phyloP scores from a whole-genome alignment of 2,888 invertebrate species.

The Calameuta idolon region DNA sequence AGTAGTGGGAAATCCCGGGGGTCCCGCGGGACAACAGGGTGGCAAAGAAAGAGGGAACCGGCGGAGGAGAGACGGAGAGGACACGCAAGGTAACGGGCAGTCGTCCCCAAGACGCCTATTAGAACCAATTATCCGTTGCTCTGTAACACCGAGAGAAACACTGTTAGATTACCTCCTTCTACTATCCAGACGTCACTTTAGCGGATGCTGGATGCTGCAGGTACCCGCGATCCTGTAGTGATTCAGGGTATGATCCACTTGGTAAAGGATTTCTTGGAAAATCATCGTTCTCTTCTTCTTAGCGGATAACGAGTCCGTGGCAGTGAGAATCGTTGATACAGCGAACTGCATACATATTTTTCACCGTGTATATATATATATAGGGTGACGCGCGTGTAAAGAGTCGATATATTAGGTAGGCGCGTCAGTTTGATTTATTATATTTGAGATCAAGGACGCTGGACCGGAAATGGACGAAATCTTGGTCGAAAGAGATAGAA shows the following conservation, averaged over 20 bases:
- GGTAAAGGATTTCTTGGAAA: background rate
- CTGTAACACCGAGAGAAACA: constrained; percentile 36
- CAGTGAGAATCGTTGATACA: background rate
- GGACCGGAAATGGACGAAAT: no score
- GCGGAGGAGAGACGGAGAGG: background rate
- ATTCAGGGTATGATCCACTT: background rate
- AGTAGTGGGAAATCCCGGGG: background rate
- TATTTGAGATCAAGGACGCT: no score
- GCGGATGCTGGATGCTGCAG: background rate
- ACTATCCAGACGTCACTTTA: constrained; percentile 11
- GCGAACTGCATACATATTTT: background rate
- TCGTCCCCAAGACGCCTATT: constrained; percentile 36
- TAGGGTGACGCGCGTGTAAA: accelerated
- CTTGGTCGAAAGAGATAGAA: no score
- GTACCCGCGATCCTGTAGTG: background rate
- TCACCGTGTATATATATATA: background rate
- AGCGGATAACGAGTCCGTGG: background rate
- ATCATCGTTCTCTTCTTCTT: background rate
- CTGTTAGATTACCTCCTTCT: constrained; percentile 17
- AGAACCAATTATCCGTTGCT: constrained; percentile 50
- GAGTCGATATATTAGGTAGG: background rate
- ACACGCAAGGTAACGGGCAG: background rate
- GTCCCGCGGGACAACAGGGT: background rate
- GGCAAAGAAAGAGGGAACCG: background rate
- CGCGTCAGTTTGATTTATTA: no score